phyloP scores from a whole-genome alignment of 2,797 vertebrate genomes.

The Enoplosus armatus region DNA sequence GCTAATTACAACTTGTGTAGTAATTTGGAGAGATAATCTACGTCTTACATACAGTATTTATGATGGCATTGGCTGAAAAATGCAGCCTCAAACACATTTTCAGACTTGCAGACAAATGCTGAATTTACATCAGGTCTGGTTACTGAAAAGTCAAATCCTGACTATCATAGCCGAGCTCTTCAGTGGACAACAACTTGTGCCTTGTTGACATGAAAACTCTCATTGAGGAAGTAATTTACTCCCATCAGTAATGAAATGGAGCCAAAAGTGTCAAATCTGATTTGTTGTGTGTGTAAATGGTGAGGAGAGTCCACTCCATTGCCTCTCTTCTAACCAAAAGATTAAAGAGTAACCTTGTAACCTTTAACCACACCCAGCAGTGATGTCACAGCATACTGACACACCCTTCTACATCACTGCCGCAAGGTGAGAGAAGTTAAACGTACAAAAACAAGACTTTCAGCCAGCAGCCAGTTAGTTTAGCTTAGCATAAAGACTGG shows the following conservation, averaged over 20 bases:
- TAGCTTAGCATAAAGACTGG: neutral
- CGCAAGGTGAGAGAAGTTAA: neutral
- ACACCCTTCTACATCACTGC: neutral
- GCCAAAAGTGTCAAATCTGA: neutral
- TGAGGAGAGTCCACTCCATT: neutral
- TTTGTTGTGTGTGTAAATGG: neutral
- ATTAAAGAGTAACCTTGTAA: neutral
- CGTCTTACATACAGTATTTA: slow-evolving; percentile 49
- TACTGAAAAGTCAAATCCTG: slow-evolving; percentile 24
- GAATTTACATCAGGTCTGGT: slow-evolving; percentile 28
- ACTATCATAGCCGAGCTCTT: slow-evolving; percentile 12
- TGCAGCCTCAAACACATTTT: slow-evolving; percentile 36
- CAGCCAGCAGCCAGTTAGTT: neutral
- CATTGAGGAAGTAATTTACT: neutral
- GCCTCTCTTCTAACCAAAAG: neutral
- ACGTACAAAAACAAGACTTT: neutral
- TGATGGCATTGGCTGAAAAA: slow-evolving; percentile 37
- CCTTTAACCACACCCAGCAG: neutral
- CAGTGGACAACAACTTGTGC: slow-evolving; percentile 16
- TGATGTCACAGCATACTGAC: neutral
- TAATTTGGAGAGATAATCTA: slow-evolving; percentile 52
- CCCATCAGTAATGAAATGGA: neutral
- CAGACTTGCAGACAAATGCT: slow-evolving; percentile 24
- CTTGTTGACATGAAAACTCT: slow-evolving; percentile 16
- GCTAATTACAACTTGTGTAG: slow-evolving; percentile 53